These are phyloP conservation scores for Ivindomyrus marchei DNA, from an alignment of 2,113 vertebrate genomes.

Conservation along the genomic window DNA sequence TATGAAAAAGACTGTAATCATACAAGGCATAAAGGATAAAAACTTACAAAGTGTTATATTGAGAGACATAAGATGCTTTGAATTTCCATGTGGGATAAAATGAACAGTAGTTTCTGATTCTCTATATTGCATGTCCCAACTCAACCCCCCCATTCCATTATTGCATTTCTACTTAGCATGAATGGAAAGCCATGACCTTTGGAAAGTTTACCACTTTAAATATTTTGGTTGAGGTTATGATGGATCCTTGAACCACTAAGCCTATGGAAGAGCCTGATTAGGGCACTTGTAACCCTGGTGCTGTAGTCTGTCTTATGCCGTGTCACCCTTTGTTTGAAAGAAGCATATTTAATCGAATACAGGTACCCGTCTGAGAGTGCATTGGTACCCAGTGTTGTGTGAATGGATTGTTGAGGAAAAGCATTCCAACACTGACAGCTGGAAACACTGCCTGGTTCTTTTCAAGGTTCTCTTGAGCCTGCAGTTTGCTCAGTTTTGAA, in stretches of 20 bases:
- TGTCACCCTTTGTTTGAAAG: constrained; percentile 66
- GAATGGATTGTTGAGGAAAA: constrained; percentile 60
- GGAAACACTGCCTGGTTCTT: constrained; percentile 48
- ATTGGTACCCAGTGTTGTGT: constrained; percentile 48
- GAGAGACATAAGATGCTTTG: not conserved
- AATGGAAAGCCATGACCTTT: constrained; percentile 68
- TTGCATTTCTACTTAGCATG: constrained; percentile 57
- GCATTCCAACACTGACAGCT: constrained; percentile 59
- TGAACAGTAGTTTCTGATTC: not conserved
- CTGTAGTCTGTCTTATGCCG: constrained; percentile 52
- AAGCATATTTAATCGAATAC: constrained; percentile 68
- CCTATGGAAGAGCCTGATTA: constrained; percentile 68
- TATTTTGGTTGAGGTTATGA: constrained; percentile 72
- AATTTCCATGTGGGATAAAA: not conserved
- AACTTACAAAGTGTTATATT: not conserved
- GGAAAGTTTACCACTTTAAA: constrained; percentile 74
- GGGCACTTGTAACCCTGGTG: constrained; percentile 60
- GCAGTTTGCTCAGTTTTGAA: not conserved
- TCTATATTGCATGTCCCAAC: not conserved
- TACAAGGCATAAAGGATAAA: not conserved
- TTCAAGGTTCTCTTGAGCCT: constrained; percentile 11
- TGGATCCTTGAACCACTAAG: constrained; percentile 64
- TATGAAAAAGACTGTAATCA: not conserved
- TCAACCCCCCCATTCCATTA: constrained; percentile 24
- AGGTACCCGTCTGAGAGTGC: constrained; percentile 56